Conservation (phyloP, 2,797 vertebrate genomes). For the Ceryle rudis region DNA sequence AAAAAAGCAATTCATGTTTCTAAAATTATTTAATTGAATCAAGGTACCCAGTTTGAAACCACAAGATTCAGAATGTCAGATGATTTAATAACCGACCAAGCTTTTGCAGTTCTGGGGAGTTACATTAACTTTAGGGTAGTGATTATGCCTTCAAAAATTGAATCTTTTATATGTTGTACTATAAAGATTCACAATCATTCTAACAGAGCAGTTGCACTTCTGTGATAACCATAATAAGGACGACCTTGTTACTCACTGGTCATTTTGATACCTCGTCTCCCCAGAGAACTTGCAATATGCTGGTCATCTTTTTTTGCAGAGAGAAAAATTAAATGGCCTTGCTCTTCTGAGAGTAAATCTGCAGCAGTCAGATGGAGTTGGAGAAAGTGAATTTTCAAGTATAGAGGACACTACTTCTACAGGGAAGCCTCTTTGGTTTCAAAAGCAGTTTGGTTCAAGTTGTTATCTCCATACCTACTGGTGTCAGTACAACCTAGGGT, state of each 20-base stretch:
- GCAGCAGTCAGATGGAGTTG: background rate
- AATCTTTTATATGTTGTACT: background rate
- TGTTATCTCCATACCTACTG: background rate
- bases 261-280: background rate
- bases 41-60: background rate
- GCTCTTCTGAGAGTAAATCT: background rate
- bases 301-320: accelerated
- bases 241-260: background rate
- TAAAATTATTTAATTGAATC: background rate
- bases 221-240: background rate
- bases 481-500: background rate
- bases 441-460: background rate
- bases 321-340: background rate
- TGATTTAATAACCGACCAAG: background rate
- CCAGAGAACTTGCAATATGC: accelerated
- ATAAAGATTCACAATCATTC: background rate
- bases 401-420: background rate
- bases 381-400: background rate
- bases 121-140: background rate
- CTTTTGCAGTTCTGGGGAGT: background rate
- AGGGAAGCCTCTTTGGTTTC: background rate
- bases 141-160: background rate
- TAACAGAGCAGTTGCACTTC: background rate
- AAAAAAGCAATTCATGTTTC: background rate
- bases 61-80: background rate